Base-by-base conservation (phyloP, 2,797 vertebrate species). In the Danio jaintianensis region DNA sequence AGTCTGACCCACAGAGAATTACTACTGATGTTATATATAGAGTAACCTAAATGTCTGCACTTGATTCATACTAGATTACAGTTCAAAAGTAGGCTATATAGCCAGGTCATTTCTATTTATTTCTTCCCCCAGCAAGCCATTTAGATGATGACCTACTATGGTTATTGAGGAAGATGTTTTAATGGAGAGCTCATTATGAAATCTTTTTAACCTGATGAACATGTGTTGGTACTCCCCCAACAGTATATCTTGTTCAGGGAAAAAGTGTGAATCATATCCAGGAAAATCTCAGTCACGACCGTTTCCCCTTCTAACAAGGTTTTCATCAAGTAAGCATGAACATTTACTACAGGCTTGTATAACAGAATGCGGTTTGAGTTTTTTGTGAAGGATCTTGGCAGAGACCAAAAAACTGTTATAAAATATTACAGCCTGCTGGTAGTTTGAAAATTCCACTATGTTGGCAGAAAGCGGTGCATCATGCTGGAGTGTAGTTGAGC, bases 181-280 rank as follows among this genome's bases (percentile, higher is more conserved):
- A 43, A 53, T 66, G 40, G 5, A 67, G 50, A 56, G 13, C 48
- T 75, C 13, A 64, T 42, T 75, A 43, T 12, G 36, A 63, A 38
- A 42, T 71, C 1, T 70, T 75, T 70, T 61, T 52, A 56, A 2
- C 40, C 42, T 42, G 47, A 42, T 63, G 59, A 22, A 53, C 55
- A 66, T 79, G 66, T 50, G 43, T 15, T 48, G 22, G 0, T 10
- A 50, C 18, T 52, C 45, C 43, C 36, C 70, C 7, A 61, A 52
- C 8, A 20, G 36, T 22, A 9, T 70, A 45, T 62, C 55, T 61
- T 70, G 36, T 79, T 61, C 66, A 61, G 12, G 45, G 67, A 67
- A 61, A 70, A 79, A 52, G 45, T 12, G 47, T 79, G 66, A 79
- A 61, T 79, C 76, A 62, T 79, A 70, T 79, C 76, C 56, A 79